Conservation (phyloP, 2,888 invertebrate genomes). For the Apodemia mormo region DNA sequence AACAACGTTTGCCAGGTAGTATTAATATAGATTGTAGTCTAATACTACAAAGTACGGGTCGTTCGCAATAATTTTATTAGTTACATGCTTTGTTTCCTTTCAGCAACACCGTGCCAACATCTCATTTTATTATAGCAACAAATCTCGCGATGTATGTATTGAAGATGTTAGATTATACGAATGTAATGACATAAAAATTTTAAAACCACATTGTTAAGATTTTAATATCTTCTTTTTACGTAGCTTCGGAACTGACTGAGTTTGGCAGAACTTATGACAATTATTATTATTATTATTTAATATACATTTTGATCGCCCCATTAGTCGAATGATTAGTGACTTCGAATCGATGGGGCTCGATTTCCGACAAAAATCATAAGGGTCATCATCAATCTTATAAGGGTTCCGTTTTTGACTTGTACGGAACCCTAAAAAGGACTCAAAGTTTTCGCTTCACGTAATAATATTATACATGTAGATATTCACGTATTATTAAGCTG, state of each 20-base stretch:
- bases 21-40: neutral
- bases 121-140: slow-evolving; percentile 47
- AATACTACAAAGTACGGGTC: slow-evolving; percentile 31
- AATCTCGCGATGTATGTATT: slow-evolving; percentile 24
- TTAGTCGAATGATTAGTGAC: too few species aligned
- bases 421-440: neutral
- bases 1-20: too few species aligned
- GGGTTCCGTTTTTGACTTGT: too few species aligned
- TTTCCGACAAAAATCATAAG: too few species aligned
- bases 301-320: too few species aligned
- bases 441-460: neutral
- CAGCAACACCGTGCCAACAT: slow-evolving; percentile 54
- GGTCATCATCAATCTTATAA: too few species aligned
- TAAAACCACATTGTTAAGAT: neutral
- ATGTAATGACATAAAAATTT: neutral
- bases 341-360: too few species aligned
- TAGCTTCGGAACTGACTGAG: too few species aligned
- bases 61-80: slow-evolving; percentile 55
- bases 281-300: too few species aligned
- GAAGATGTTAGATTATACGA: slow-evolving; percentile 19
- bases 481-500: neutral
- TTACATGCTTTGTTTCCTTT: slow-evolving; percentile 57
- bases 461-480: neutral
- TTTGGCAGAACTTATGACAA: too few species aligned
- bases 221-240: neutral